These are phyloP conservation scores for Callipepla squamata DNA, from an alignment of 2,113 vertebrate species.

Conservation along the genomic window DNA sequence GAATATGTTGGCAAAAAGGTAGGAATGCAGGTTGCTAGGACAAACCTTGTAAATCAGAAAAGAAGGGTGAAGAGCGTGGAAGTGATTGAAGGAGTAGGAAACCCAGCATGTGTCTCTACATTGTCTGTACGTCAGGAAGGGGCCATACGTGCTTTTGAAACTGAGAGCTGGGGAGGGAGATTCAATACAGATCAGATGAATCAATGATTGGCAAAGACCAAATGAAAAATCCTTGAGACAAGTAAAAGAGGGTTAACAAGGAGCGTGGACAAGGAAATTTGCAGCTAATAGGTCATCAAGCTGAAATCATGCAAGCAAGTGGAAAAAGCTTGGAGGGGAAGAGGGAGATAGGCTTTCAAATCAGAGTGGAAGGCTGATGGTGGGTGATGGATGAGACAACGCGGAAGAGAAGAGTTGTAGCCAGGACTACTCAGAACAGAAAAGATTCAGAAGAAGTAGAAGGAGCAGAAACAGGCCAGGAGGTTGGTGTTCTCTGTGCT, in stretches of 20 bases:
- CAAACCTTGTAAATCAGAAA: slow-evolving; percentile 7
- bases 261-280: not conserved
- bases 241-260: not conserved
- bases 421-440: slow-evolving; percentile 9
- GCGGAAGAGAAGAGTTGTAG: slow-evolving; percentile 39
- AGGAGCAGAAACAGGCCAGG: slow-evolving; percentile 33
- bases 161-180: not conserved
- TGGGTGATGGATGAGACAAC: slow-evolving; percentile 46
- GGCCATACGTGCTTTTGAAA: not conserved
- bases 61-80: not conserved
- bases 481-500: not conserved
- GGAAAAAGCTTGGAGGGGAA: not conserved
- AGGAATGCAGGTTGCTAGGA: not conserved
- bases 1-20: not conserved
- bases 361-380: slow-evolving; percentile 3
- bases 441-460: slow-evolving; percentile 50
- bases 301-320: not conserved
- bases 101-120: not conserved
- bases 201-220: not conserved
- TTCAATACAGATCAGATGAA: not conserved
- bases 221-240: not conserved
- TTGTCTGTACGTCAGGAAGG: not conserved
- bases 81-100: not conserved
- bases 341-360: slow-evolving; percentile 12
- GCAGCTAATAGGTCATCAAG: not conserved